Percentiles rank a stretch among this genome's conserved stretches.
These are phyloP conservation scores for Turnix velox DNA, from an alignment of 2,113 vertebrate genomes.

Conservation along the genomic window DNA sequence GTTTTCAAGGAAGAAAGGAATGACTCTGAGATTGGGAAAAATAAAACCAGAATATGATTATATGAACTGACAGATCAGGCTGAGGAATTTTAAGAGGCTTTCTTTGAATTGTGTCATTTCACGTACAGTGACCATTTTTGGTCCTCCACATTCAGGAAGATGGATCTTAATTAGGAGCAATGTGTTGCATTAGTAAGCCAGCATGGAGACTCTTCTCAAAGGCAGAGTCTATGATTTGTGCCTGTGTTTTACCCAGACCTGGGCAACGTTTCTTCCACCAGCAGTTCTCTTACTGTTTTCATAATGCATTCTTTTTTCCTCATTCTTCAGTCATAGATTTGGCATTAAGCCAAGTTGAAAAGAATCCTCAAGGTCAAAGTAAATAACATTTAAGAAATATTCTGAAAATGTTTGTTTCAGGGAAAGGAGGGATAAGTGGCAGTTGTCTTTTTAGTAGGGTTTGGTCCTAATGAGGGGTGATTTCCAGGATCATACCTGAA, in stretches of 20 bases:
- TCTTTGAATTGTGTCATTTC: background rate
- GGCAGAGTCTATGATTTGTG: background rate
- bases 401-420: background rate
- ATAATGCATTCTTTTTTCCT: background rate
- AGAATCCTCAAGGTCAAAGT: background rate
- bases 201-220: background rate
- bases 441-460: background rate
- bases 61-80: background rate
- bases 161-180: background rate
- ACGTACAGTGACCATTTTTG: rapidly evolving
- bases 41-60: background rate
- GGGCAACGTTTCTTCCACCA: background rate
- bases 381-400: background rate
- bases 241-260: background rate
- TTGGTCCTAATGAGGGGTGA: background rate
- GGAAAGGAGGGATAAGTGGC: background rate
- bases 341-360: background rate
- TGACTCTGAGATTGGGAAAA: background rate
- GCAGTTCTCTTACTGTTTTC: background rate
- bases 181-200: background rate
- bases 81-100: background rate
- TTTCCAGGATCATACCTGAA: background rate
- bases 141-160: background rate
- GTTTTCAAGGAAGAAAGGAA: background rate
- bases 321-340: background rate